Conservation (phyloP, 1,140 invertebrate genomes). For the Tetramorium alpestre region DNA sequence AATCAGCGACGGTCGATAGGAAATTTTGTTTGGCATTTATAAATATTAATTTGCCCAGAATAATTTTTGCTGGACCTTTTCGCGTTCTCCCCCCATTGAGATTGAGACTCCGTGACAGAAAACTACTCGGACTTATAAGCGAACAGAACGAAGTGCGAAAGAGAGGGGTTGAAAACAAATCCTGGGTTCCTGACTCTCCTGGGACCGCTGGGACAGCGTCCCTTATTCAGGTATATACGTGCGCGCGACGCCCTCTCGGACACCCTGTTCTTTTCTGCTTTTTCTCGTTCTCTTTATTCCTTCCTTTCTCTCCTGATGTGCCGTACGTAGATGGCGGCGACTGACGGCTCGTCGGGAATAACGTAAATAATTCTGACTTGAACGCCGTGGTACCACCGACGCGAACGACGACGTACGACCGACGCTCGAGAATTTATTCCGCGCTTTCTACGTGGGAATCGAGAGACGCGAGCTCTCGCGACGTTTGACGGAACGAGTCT, state of each 20-base stretch:
- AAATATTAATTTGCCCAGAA: slow-evolving; percentile 67
- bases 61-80: slow-evolving; percentile 53
- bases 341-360: slow-evolving; percentile 37
- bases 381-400: slow-evolving; percentile 25
- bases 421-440: slow-evolving; percentile 43
- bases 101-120: slow-evolving; percentile 60
- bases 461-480: background rate
- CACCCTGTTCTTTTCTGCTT: background rate
- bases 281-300: slow-evolving; percentile 46
- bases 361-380: slow-evolving; percentile 58
- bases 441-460: slow-evolving; percentile 49
- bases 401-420: slow-evolving; percentile 17
- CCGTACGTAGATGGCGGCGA: slow-evolving; percentile 7
- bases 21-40: slow-evolving; percentile 45
- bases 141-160: background rate
- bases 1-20: background rate
- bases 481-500: slow-evolving; percentile 32
- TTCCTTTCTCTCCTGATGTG: slow-evolving; percentile 14
- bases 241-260: background rate
- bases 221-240: slow-evolving; percentile 30
- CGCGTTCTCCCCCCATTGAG: slow-evolving; percentile 40
- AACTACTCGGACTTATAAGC: slow-evolving; percentile 55
- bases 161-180: slow-evolving; percentile 69
- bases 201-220: slow-evolving; percentile 64
- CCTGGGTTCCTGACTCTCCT: slow-evolving; percentile 62